phyloP scores from a whole-genome alignment of 2,797 vertebrate species.

The Spizella passerina region DNA sequence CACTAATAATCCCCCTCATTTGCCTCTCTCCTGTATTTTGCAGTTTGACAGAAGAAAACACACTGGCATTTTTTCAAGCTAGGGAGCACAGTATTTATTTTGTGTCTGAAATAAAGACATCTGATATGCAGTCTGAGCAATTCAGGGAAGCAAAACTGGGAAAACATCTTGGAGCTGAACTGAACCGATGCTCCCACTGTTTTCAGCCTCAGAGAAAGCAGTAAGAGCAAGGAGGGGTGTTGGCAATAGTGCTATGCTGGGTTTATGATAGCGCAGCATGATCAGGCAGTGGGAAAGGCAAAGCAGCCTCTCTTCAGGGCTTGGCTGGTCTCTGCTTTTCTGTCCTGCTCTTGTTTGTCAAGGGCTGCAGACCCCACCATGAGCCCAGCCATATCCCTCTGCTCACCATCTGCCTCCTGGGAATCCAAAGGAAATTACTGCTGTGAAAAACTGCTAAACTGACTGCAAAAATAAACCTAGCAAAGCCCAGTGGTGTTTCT shows the following conservation, averaged over 20 bases:
- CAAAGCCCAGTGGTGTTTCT: not conserved
- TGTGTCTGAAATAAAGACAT: not conserved
- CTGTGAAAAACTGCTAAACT: not conserved
- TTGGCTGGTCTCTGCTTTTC: not conserved
- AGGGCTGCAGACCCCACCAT: not conserved
- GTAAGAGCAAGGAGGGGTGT: not conserved
- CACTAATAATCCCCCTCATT: not conserved
- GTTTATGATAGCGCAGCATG: not conserved
- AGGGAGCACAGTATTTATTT: not conserved
- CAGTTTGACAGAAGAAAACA: not conserved
- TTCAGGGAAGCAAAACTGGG: not conserved
- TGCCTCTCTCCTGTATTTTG: not conserved
- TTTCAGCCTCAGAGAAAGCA: not conserved
- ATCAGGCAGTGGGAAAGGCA: not conserved
- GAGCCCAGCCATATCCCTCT: not conserved
- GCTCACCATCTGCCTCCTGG: not conserved
- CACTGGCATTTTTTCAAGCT: not conserved
- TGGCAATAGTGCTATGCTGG: not conserved
- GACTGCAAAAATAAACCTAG: not conserved
- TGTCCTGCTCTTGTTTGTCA: not conserved
- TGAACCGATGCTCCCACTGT: not conserved
- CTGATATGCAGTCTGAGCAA: not conserved
- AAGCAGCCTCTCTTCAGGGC: not conserved
- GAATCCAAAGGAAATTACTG: not conserved
- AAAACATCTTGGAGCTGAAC: not conserved